Base-by-base conservation (phyloP, 1,140 invertebrate species). In the Leptoteleia sp. region DNA sequence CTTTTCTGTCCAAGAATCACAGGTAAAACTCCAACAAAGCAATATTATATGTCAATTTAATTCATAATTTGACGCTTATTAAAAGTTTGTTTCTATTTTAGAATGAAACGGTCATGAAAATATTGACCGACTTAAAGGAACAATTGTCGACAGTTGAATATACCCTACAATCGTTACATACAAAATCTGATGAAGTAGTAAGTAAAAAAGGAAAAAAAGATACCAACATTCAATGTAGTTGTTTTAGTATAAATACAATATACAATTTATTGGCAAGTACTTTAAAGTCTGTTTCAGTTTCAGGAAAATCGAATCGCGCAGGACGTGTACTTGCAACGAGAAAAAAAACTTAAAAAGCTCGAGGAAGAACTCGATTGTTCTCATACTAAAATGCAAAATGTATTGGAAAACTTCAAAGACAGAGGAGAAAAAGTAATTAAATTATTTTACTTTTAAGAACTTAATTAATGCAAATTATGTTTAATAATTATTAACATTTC, bases 351-450 rank as follows among this genome's bases (percentile, higher is more conserved):
- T 3, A 72, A 83, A 45, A 87, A 85, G 55, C 61, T 87, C n/a
- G 85, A 90, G 67, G 78, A 70, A 37, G 84, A 90, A 81, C 13
- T 89, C 12, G 87, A 90, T 73, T 76, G 57, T 50, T 81, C 85
- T 15, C 86, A 90, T 33, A 83, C 81, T 1, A 88, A 85, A 76
- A 87, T 90, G 87, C 86, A 88, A 76, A 82, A 86, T 25, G 47
- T 83, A 42, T 76, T 88, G 9, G 85, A 89, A 77, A 81, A 45
- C 42, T 87, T 87, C 19, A 64, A 83, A 37, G 62, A 65, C 31
- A 76, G 62, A 43, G 84, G 81, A 33, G 81, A 86, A 75, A 79
- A 84, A 68, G 85, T 85, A 68, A 71, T n/a, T n/a, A n/a, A n/a
- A n/a, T n/a, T n/a, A n/a, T n/a, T n/a, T n/a, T n/a, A n/a, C n/a